A percentile compares a stretch with the other conserved stretches of the same genome.
phyloP scores from a whole-genome alignment of 2,888 invertebrate genomes.

The Buathra laborator region DNA sequence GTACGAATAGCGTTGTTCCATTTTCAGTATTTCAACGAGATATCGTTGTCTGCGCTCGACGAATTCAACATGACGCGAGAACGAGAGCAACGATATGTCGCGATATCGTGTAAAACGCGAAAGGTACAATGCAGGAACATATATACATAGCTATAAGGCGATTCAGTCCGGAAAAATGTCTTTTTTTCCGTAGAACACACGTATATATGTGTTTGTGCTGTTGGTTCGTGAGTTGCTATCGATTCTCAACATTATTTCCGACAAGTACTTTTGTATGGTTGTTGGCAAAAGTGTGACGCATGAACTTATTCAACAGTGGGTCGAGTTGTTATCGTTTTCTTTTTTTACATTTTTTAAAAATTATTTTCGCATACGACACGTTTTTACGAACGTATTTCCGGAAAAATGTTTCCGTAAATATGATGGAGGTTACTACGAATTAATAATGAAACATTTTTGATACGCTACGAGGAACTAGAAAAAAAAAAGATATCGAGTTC shows the following conservation, averaged over 20 bases:
- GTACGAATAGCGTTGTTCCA: slow-evolving; percentile 9
- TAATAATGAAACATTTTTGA: too few relatives aligned
- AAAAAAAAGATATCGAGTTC: too few relatives aligned
- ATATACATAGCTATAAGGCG: neutral
- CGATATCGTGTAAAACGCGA: slow-evolving; percentile 12
- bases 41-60: slow-evolving; percentile 7
- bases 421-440: too few relatives aligned
- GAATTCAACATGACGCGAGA: neutral
- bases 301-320: neutral
- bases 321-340: neutral
- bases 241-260: slow-evolving; percentile 39
- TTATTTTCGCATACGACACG: too few relatives aligned
- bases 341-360: too few relatives aligned
- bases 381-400: neutral
- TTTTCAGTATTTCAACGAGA: slow-evolving; percentile 30
- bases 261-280: neutral
- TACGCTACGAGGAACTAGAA: too few relatives aligned
- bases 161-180: neutral
- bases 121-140: neutral
- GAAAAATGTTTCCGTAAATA: neutral
- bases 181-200: neutral
- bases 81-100: slow-evolving; percentile 2
- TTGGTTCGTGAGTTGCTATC: slow-evolving; percentile 47
- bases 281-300: slow-evolving; percentile 23
- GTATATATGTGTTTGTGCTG: neutral